These are phyloP conservation scores for Anisognathus igniventris DNA, from an alignment of 2,797 vertebrate genomes.

Conservation along the genomic window DNA sequence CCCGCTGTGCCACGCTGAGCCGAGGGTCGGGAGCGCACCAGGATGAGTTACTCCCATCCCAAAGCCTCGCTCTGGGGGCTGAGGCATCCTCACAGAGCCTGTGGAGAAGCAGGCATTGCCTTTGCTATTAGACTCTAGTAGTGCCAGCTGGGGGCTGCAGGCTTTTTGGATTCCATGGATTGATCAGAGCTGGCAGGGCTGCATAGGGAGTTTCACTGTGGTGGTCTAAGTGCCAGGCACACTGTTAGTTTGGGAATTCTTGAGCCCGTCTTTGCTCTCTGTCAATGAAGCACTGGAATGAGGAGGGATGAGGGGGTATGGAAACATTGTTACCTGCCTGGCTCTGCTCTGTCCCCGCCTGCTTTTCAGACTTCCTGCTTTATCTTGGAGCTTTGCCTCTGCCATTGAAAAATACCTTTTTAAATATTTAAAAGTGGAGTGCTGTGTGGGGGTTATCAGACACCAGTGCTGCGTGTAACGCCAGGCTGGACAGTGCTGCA, in stretches of 20 bases:
- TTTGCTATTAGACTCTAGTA: rapidly evolving
- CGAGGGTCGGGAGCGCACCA: rapidly evolving
- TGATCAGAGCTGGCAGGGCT: neutral
- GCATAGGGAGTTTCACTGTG: rapidly evolving
- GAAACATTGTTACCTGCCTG: neutral
- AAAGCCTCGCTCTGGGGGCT: rapidly evolving
- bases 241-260: neutral
- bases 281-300: neutral
- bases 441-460: neutral
- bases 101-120: neutral
- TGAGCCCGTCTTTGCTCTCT: neutral
- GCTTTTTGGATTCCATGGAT: rapidly evolving
- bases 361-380: neutral
- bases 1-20: rapidly evolving
- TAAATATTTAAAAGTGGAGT: neutral
- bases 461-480: neutral
- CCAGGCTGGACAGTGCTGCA: neutral
- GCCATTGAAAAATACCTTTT: neutral
- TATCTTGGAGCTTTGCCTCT: neutral
- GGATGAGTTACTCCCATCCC: neutral
- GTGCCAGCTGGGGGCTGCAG: neutral
- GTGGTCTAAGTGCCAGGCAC: rapidly evolving
- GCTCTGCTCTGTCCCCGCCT: neutral
- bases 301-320: neutral
- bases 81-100: neutral